Base-by-base conservation (phyloP, 2,797 vertebrate species). In the Varecia variegata region DNA sequence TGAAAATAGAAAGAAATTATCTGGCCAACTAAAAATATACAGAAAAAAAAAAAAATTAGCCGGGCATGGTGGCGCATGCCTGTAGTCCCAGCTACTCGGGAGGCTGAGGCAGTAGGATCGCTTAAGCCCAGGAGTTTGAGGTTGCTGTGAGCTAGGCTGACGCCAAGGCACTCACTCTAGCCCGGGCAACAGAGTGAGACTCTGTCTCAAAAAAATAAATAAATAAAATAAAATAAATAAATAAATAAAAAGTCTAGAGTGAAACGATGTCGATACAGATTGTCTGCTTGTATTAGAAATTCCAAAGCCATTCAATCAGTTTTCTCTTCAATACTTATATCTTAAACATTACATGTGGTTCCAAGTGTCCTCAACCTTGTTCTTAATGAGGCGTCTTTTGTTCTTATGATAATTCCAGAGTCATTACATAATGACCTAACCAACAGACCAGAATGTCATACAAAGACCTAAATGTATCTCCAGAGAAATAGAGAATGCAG, bases 351-450 rank as follows among this genome's bases (percentile, higher is more conserved):
- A 76, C 80, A 88, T 47, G 90, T 71, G 58, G 60, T 71, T 94
- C 67, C 45, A 81, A 92, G 32, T 73, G 43, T 87, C 77, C 58
- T 70, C 54, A 89, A 86, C 35, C 56, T 92, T 79, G 62, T 50
- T 79, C n/a, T 70, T 76, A 71, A 93, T n/a, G 74, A 65, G 74
- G 73, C 20, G 13, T 87, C 56, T 91, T 90, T 58, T 95, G 67
- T 85, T 83, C 38, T 67, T 52, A 91, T 18, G 82, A 85, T 70
- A 93, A 97, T 92, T 87, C 60, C 93, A 95, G 43, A 96, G 58
- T 84, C 89, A 56, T 95, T 97, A 95, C 52, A 62, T 87, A 95
- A 97, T 54, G 30, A 87, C 47, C 68, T 47, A 92, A 74, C 60
- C 82, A 92, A 89, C 10, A 95, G 67, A 92, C 32, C 67, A 85